phyloP scores from a whole-genome alignment of 1,140 invertebrate genomes.

The Drosophila gunungcola region DNA sequence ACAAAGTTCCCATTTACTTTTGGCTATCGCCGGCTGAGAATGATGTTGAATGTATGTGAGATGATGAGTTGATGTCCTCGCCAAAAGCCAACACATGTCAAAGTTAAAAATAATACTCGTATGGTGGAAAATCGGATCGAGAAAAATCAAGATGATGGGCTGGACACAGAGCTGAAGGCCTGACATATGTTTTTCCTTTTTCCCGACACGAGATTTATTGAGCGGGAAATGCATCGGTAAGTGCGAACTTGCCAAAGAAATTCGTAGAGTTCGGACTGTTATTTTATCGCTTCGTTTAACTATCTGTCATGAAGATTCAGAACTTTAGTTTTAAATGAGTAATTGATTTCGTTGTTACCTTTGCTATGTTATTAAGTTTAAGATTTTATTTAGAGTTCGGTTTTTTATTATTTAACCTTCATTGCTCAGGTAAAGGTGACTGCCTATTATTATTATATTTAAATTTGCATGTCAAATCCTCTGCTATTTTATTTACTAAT shows the following conservation, averaged over 20 bases:
- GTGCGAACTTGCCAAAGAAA: no score
- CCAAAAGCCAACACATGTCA: slow-evolving; percentile 78
- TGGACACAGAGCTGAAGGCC: slow-evolving; percentile 34
- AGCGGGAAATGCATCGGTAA: background rate
- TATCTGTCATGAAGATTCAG: no score
- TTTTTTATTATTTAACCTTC: no score
- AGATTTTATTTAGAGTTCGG: no score
- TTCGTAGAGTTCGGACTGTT: background rate
- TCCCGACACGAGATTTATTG: slow-evolving; percentile 22
- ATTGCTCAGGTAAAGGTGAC: no score
- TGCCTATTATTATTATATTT: no score
- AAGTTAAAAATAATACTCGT: slow-evolving; percentile 75
- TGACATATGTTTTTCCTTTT: slow-evolving; percentile 29
- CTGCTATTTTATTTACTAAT: no score
- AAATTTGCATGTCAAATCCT: no score
- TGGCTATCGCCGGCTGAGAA: slow-evolving; percentile 23
- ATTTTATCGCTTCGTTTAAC: no score
- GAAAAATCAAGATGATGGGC: slow-evolving; percentile 25
- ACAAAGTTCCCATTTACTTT: slow-evolving; percentile 50
- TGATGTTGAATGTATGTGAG: slow-evolving; percentile 43
- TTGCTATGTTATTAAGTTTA: background rate
- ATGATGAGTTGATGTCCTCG: slow-evolving; percentile 72
- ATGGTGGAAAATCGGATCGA: slow-evolving; percentile 16
- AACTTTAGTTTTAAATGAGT: no score
- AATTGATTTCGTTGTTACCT: no score